Percentiles rank a stretch among this genome's conserved stretches.
Conservation (phyloP, 2,113 vertebrate species). For the Prochilodus magdalenae region DNA sequence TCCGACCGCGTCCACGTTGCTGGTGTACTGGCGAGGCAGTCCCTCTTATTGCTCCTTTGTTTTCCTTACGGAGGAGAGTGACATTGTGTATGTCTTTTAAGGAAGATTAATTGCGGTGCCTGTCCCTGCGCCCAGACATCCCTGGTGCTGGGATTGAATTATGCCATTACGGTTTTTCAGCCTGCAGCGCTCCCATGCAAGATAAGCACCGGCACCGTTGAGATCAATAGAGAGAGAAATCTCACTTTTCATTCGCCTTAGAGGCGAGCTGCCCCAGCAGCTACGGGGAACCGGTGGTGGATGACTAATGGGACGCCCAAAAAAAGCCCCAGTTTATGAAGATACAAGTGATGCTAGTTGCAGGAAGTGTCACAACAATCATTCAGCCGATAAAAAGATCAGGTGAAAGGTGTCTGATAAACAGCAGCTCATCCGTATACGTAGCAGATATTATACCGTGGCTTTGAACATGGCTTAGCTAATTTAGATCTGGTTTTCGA, state of each 20-base stretch:
- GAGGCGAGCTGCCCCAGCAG: neutral
- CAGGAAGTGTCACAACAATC: no score
- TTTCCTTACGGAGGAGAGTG: constrained; percentile 29
- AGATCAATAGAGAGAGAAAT: constrained; percentile 49
- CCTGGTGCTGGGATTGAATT: constrained; percentile 51
- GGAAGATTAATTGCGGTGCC: constrained; percentile 46
- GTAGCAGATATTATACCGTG: no score
- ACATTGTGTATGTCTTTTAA: constrained; percentile 38
- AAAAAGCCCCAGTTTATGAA: neutral
- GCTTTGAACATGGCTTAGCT: no score
- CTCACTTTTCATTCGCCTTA: constrained; percentile 18
- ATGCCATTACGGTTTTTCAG: constrained; percentile 44
- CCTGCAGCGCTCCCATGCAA: constrained; percentile 26
- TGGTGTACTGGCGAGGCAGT: neutral
- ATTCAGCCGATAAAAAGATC: no score
- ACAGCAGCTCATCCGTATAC: no score
- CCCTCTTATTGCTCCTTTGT: neutral
- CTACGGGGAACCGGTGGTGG: neutral
- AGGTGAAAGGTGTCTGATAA: no score
- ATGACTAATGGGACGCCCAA: neutral
- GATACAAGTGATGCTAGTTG: no score
- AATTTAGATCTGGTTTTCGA: no score
- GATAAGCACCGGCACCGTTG: constrained; percentile 33
- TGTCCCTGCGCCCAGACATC: constrained; percentile 43
- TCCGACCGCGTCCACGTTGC: neutral